A percentile compares a stretch with the other conserved stretches of the same genome.
These are phyloP conservation scores for Byasa hedistus DNA, from an alignment of 2,888 invertebrate genomes.

Conservation along the genomic window DNA sequence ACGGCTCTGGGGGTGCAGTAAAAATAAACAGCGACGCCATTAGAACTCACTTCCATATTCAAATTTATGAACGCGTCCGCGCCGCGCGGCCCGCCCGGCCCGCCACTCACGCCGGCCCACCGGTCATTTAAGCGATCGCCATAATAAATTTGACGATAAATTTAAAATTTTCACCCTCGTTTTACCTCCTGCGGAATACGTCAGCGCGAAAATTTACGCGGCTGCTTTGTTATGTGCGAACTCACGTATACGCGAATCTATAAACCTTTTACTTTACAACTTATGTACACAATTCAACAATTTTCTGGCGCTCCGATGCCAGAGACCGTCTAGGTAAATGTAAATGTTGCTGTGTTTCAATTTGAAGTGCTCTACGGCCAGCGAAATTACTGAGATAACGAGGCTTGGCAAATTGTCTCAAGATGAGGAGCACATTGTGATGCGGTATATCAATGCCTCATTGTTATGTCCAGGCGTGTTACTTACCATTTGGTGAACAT, in stretches of 20 bases:
- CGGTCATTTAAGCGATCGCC: constrained; percentile 60
- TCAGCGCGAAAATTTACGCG: constrained; percentile 29
- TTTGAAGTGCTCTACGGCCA: too few relatives aligned
- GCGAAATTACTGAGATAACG: too few relatives aligned
- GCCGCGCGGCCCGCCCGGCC: constrained; percentile 45
- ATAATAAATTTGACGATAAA: constrained; percentile 68
- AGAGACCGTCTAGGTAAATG: too few relatives aligned
- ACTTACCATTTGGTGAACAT: too few relatives aligned
- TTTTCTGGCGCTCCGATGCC: too few relatives aligned
- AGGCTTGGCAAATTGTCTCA: too few relatives aligned
- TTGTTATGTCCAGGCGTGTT: too few relatives aligned
- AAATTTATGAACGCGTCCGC: constrained; percentile 77
- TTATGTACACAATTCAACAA: not conserved
- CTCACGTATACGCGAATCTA: constrained; percentile 2
- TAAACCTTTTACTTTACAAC: not conserved
- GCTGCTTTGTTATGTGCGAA: constrained; percentile 31
- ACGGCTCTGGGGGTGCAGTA: constrained; percentile 78
- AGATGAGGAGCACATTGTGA: too few relatives aligned
- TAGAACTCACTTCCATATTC: constrained; percentile 82
- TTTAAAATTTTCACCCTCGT: constrained; percentile 69
- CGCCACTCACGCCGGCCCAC: constrained; percentile 49
- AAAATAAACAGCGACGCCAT: constrained; percentile 81
- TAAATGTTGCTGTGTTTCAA: too few relatives aligned
- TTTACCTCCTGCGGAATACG: constrained; percentile 42
- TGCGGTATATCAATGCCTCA: too few relatives aligned